Evolutionary conservation across 2,888 invertebrate species (phyloP).

Genomic region (Nymphalis urticae): DNA sequence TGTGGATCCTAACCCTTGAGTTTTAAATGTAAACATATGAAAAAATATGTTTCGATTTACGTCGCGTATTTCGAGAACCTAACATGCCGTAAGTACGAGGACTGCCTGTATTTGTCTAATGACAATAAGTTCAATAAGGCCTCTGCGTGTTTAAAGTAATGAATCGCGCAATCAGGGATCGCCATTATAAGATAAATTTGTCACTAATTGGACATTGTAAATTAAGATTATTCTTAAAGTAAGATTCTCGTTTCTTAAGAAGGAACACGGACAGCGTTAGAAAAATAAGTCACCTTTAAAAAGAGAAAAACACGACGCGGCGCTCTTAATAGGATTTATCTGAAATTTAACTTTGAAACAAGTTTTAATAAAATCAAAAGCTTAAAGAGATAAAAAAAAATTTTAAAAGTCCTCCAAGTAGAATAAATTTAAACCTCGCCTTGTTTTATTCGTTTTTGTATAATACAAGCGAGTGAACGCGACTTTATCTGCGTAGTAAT

Average conservation of each 20-base stretch:
- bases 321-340: constrained; percentile 16
- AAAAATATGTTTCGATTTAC: too few relatives aligned
- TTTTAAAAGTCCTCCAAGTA: not conserved
- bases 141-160: constrained; percentile 26
- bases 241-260: not conserved
- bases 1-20: too few relatives aligned
- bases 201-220: constrained; percentile 39
- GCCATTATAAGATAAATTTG: constrained; percentile 35
- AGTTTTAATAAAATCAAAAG: constrained; percentile 15
- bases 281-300: constrained; percentile 16
- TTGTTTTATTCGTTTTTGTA: not conserved
- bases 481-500: too few relatives aligned
- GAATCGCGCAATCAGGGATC: constrained; percentile 42
- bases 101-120: too few relatives aligned
- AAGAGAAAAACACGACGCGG: constrained; percentile 13
- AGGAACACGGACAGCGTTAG: too few relatives aligned
- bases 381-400: constrained; percentile 5
- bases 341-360: constrained; percentile 9
- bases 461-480: too few relatives aligned
- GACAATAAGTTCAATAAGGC: not conserved
- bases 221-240: not conserved
- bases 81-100: too few relatives aligned
- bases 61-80: too few relatives aligned
- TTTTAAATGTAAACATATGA: too few relatives aligned
- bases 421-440: not conserved